A percentile compares a stretch with the other conserved stretches of the same genome.
Evolutionary conservation across 2,797 vertebrate species (phyloP).

Genomic region (Malurus splendens): DNA sequence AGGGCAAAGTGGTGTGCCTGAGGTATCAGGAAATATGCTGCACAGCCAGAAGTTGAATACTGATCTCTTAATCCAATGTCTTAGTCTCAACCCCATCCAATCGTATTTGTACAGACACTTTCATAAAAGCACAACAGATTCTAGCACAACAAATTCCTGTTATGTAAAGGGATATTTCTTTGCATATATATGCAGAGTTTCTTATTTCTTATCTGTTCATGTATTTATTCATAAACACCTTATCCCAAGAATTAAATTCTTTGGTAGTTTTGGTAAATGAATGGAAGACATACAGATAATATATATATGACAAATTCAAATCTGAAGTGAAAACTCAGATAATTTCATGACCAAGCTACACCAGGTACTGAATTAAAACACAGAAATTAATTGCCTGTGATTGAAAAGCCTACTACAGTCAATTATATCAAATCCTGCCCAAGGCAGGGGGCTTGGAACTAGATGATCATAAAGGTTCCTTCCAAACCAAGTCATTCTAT

Average conservation of each 20-base stretch:
- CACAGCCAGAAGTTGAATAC: not conserved
- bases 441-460: not conserved
- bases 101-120: not conserved
- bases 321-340: not conserved
- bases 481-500: not conserved
- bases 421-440: not conserved
- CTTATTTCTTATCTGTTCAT: not conserved
- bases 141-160: not conserved
- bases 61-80: not conserved
- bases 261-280: not conserved
- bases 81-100: not conserved
- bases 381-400: not conserved
- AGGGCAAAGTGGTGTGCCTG: not conserved
- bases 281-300: not conserved
- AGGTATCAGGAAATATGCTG: not conserved
- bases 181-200: not conserved
- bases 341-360: not conserved
- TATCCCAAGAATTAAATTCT: not conserved
- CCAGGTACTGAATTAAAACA: not conserved
- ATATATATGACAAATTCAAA: not conserved
- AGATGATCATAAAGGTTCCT: not conserved
- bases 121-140: not conserved
- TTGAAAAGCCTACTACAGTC: not conserved
- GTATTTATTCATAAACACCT: not conserved
- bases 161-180: not conserved